Evolutionary conservation across 2,888 invertebrate species (phyloP).

Genomic region (Dorcus parallelipipedus): DNA sequence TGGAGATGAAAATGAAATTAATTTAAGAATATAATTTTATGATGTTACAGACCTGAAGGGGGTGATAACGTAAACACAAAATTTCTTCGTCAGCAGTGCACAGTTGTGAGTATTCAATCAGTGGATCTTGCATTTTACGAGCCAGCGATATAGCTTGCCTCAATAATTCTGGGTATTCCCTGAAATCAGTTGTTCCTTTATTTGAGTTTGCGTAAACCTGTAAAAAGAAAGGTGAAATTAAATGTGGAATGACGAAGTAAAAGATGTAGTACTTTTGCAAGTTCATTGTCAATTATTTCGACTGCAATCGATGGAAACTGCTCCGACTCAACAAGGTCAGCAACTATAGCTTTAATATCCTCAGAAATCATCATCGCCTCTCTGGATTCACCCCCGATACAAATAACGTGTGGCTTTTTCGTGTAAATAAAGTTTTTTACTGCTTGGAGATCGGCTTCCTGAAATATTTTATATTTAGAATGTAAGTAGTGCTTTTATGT

Average conservation of each 20-base stretch:
- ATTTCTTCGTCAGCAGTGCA: slow-evolving; percentile 97
- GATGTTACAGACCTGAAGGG: slow-evolving; percentile 58
- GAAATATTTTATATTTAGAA: slow-evolving; percentile 15
- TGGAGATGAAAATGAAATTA: neutral
- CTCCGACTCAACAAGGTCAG: slow-evolving; percentile 74
- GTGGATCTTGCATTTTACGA: slow-evolving; percentile 89
- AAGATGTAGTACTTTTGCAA: slow-evolving; percentile 61
- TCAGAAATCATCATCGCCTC: slow-evolving; percentile 79
- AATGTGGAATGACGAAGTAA: neutral
- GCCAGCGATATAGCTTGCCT: slow-evolving; percentile 93
- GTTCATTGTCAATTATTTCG: slow-evolving; percentile 90
- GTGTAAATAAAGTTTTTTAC: slow-evolving; percentile 78
- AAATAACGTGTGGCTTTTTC: slow-evolving; percentile 91
- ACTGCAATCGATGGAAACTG: slow-evolving; percentile 85
- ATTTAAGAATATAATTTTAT: neutral
- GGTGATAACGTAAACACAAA: slow-evolving; percentile 87
- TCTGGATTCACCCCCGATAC: slow-evolving; percentile 78
- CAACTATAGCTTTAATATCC: slow-evolving; percentile 72
- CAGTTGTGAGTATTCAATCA: slow-evolving; percentile 93
- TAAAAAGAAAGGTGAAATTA: neutral
- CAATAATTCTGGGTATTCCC: slow-evolving; percentile 87
- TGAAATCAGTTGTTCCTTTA: slow-evolving; percentile 80
- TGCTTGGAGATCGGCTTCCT: slow-evolving; percentile 64
- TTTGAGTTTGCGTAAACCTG: slow-evolving; percentile 85
- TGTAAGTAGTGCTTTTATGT: neutral